phyloP scores from a whole-genome alignment of 2,113 vertebrate genomes.

The Hemicordylus capensis region DNA sequence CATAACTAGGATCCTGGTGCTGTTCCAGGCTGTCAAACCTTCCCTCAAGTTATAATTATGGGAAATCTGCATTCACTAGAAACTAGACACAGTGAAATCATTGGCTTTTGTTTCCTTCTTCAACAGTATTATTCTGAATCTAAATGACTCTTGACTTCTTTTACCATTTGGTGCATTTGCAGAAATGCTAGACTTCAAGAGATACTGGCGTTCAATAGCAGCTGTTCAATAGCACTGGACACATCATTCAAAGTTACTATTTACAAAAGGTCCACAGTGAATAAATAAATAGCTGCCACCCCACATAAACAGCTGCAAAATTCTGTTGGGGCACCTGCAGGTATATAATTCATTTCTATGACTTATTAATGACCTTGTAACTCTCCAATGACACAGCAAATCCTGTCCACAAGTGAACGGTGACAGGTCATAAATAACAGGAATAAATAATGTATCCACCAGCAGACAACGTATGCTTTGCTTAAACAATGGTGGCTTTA shows the following conservation, averaged over 20 bases:
- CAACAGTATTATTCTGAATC: background rate
- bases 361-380: conserved; percentile 50
- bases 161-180: conserved; percentile 4
- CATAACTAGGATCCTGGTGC: background rate
- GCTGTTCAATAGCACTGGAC: background rate
- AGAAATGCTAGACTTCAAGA: background rate
- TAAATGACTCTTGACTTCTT: background rate
- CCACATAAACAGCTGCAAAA: conserved; percentile 20
- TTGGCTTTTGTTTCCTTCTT: background rate
- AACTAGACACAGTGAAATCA: background rate
- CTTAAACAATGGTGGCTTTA: conserved; percentile 30
- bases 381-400: conserved; percentile 31
- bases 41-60: background rate
- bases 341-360: conserved; percentile 51
- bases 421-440: conserved; percentile 52
- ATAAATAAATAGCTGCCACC: background rate
- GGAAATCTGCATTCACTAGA: background rate
- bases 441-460: conserved; percentile 60
- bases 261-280: conserved; percentile 30
- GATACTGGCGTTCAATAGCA: background rate
- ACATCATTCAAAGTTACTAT: background rate
- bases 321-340: conserved; percentile 24
- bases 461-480: conserved; percentile 21
- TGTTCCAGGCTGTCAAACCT: background rate
- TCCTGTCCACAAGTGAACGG: conserved; percentile 34